Percentiles rank a stretch among this genome's conserved stretches.
Conservation (phyloP, 2,888 invertebrate species). For the Salpingus planirostris region DNA sequence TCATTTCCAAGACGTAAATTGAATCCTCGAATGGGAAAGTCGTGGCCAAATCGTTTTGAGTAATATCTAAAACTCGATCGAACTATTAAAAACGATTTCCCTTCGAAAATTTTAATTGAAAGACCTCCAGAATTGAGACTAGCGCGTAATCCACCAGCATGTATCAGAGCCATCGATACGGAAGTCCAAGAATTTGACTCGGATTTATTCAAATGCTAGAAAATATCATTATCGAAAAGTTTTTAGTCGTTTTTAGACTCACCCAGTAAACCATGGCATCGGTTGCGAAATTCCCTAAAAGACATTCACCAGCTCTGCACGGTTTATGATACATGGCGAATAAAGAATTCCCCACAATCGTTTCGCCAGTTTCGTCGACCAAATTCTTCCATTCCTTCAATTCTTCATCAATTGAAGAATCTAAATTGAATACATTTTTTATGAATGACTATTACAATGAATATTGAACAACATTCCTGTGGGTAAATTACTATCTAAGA, state of each 20-base stretch:
- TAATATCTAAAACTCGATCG: constrained; percentile 59
- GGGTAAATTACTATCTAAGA: constrained; percentile 22
- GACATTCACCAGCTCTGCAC: constrained; percentile 59
- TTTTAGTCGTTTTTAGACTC: too few relatives aligned
- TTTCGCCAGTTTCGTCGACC: constrained; percentile 39
- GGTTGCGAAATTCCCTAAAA: constrained; percentile 62
- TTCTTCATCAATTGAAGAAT: constrained; percentile 49
- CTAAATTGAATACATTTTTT: too few relatives aligned
- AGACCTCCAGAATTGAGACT: constrained; percentile 56
- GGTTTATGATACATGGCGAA: constrained; percentile 10
- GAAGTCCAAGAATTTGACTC: constrained; percentile 58
- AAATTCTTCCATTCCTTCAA: constrained; percentile 51
- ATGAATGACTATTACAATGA: too few relatives aligned
- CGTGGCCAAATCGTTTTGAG: constrained; percentile 58
- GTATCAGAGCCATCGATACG: constrained; percentile 57
- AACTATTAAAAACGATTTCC: not conserved
- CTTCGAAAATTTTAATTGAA: not conserved
- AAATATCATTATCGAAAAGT: too few relatives aligned
- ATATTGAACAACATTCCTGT: constrained; percentile 12
- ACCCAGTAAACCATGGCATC: constrained; percentile 17
- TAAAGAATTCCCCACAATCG: constrained; percentile 4
- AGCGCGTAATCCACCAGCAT: constrained; percentile 62
- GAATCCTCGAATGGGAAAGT: constrained; percentile 70
- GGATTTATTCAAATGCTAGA: too few relatives aligned
- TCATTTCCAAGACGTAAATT: constrained; percentile 59